Conservation (phyloP, 2,888 invertebrate species). For the Camptogramma bilineatum region DNA sequence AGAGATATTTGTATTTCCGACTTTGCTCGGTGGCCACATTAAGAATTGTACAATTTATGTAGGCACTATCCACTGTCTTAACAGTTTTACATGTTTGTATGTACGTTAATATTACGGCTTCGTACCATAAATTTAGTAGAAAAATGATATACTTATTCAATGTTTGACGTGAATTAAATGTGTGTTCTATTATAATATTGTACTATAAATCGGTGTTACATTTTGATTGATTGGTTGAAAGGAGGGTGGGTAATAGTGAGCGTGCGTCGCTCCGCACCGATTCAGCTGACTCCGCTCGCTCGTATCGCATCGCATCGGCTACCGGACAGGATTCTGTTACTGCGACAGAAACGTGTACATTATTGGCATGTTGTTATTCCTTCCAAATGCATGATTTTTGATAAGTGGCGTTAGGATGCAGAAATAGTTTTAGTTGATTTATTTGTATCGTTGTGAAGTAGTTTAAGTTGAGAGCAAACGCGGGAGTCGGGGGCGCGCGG, state of each 20-base stretch:
- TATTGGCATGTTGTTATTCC: conserved; percentile 78
- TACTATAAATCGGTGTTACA: conserved; percentile 39
- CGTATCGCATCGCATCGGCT: conserved; percentile 25
- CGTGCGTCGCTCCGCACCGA: conserved; percentile 26
- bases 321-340: conserved; percentile 52
- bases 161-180: conserved; percentile 44
- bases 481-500: conserved; percentile 72
- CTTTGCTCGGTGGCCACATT: conserved; percentile 38
- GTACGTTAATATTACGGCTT: conserved; percentile 43
- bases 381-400: conserved; percentile 75
- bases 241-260: conserved; percentile 23
- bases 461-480: conserved; percentile 75
- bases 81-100: conserved; percentile 44
- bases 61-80: conserved; percentile 43
- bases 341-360: conserved; percentile 70
- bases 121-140: conserved; percentile 45
- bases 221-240: conserved; percentile 28
- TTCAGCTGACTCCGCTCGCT: conserved; percentile 28
- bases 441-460: conserved; percentile 83
- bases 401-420: conserved; percentile 76
- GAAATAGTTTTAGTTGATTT: conserved; percentile 82
- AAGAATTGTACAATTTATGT: conserved; percentile 48
- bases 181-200: conserved; percentile 35
- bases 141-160: conserved; percentile 40
- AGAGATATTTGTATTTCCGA: conserved; percentile 34